phyloP scores from a whole-genome alignment of 30 jellyfish, hydroid and myxozoan genomes.

The Aurelia aurita region DNA sequence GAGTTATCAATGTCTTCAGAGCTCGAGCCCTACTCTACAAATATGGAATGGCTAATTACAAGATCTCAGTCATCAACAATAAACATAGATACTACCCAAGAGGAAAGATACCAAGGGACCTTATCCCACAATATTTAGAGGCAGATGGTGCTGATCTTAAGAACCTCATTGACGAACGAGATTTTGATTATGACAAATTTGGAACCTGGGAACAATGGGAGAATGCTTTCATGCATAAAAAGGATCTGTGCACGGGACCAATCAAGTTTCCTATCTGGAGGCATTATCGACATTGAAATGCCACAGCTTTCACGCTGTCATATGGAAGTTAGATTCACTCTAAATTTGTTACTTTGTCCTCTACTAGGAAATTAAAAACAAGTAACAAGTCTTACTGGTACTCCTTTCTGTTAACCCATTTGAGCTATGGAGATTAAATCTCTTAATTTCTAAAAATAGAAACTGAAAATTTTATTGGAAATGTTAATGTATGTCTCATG shows the following conservation, averaged over 20 bases:
- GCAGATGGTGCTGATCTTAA: conserved; percentile 47
- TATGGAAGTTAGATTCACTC: too few species aligned
- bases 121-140: conserved; percentile 30
- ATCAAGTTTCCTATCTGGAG: conserved; percentile 61
- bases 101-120: conserved; percentile 47
- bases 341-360: too few species aligned
- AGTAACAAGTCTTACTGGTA: too few species aligned
- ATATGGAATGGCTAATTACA: conserved; percentile 60
- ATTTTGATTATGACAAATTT: conserved; percentile 19
- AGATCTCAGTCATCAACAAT: conserved; percentile 45
- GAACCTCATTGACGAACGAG: conserved; percentile 54
- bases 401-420: too few species aligned
- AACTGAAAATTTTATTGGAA: too few species aligned
- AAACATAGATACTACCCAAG: conserved; percentile 69
- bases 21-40: conserved; percentile 59
- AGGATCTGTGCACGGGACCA: conserved; percentile 59
- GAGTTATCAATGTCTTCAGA: conserved; percentile 52
- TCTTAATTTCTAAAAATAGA: too few species aligned
- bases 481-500: too few species aligned
- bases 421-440: too few species aligned
- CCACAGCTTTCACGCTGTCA: too few species aligned
- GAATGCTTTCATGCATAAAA: conserved; percentile 46
- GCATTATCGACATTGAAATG: conserved; percentile 13
- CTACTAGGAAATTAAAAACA: too few species aligned
- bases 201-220: conserved; percentile 62